These are phyloP conservation scores for Eurystomus glaucurus DNA, from an alignment of 2,797 vertebrate genomes.

Conservation along the genomic window DNA sequence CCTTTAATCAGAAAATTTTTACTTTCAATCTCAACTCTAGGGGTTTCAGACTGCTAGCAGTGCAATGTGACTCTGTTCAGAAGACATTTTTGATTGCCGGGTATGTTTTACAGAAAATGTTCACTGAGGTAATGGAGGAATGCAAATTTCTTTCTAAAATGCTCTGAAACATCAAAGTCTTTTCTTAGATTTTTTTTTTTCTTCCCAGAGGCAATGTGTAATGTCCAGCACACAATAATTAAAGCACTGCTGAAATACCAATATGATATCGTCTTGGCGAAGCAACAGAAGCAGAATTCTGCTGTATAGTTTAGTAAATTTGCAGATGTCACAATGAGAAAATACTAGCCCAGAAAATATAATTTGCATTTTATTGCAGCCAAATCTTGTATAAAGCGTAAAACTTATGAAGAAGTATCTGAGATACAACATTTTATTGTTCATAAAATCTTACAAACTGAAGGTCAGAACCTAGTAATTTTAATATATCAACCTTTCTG, in stretches of 20 bases:
- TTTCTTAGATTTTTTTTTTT: neutral
- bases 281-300: neutral
- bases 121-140: neutral
- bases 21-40: neutral
- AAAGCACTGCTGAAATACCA: neutral
- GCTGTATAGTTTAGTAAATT: neutral
- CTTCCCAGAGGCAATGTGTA: neutral
- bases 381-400: neutral
- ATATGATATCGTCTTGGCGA: neutral
- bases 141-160: neutral
- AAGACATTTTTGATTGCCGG: neutral
- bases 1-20: constrained; percentile 51
- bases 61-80: neutral
- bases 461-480: constrained; percentile 3
- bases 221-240: neutral
- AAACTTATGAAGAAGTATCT: neutral
- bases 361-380: neutral
- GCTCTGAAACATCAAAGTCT: neutral
- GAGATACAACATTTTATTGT: neutral
- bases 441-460: neutral
- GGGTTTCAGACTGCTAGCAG: neutral
- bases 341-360: neutral
- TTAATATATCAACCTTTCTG: neutral
- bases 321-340: neutral
- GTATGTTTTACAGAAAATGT: neutral